A percentile compares a stretch with the other conserved stretches of the same genome.
phyloP scores from a whole-genome alignment of 2,113 vertebrate genomes.

The Dunckerocampus dactyliophorus region DNA sequence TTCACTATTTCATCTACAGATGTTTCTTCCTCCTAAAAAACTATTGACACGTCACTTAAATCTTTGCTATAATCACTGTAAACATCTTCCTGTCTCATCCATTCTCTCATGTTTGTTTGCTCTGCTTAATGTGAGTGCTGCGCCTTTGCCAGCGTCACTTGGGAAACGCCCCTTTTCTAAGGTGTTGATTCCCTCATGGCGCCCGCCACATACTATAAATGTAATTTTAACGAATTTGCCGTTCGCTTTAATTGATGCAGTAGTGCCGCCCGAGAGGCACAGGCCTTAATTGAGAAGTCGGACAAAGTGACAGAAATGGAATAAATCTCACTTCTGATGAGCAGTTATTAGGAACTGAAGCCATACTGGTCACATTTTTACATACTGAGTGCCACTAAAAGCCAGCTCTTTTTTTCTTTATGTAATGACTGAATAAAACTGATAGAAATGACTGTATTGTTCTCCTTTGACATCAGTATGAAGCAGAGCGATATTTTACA shows the following conservation, averaged over 20 bases:
- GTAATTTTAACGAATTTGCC: no score
- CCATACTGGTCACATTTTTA: not conserved
- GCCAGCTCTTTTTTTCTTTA: not conserved
- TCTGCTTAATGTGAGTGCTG: no score
- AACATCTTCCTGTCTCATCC: no score
- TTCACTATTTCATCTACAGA: no score
- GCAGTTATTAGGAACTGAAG: slow-evolving; percentile 4
- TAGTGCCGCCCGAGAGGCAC: slow-evolving; percentile 25
- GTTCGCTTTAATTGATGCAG: slow-evolving; percentile 54
- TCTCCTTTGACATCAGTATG: slow-evolving; percentile 22
- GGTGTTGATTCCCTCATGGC: no score
- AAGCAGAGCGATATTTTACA: slow-evolving; percentile 2
- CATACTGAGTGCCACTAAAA: not conserved
- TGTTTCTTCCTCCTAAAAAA: no score
- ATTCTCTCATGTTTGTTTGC: no score
- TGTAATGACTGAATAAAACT: not conserved
- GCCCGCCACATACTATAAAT: no score
- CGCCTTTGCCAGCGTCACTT: no score
- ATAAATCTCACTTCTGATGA: slow-evolving; percentile 3
- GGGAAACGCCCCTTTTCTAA: no score
- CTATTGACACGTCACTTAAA: no score
- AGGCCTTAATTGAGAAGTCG: slow-evolving; percentile 30
- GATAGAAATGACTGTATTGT: not conserved
- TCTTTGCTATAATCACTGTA: no score
- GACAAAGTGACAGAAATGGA: slow-evolving; percentile 14